Percentiles rank a stretch among this genome's conserved stretches.
Conservation (phyloP, 1,140 invertebrate genomes). For the Papilio dardanus region DNA sequence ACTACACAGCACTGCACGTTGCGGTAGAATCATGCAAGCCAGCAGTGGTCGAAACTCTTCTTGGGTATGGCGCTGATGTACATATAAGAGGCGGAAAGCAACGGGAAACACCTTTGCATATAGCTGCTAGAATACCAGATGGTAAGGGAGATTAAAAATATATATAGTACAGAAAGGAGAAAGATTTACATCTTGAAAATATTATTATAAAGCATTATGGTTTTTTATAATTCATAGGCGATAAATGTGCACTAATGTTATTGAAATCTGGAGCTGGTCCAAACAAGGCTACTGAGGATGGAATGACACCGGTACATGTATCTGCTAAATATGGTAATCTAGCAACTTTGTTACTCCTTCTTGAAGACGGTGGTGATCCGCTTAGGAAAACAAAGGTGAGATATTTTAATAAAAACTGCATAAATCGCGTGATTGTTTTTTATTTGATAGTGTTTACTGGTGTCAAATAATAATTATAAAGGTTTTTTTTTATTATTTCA, state of each 20-base stretch:
- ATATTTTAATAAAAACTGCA: not conserved
- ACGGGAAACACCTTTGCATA: conserved; percentile 97
- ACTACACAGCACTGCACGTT: conserved; percentile 99
- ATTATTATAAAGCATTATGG: not conserved
- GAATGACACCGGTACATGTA: conserved; percentile 96
- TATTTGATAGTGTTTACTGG: not conserved
- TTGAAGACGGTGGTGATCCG: conserved; percentile 96
- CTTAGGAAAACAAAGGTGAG: conserved; percentile 93
- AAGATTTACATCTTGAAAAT: not conserved
- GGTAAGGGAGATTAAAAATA: conserved; percentile 78
- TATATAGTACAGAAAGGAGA: too few species aligned
- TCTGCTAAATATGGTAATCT: conserved; percentile 95
- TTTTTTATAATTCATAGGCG: conserved; percentile 70
- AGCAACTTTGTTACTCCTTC: conserved; percentile 90
- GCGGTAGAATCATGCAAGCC: conserved; percentile 98
- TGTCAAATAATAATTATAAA: not conserved
- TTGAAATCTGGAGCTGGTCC: conserved; percentile 98
- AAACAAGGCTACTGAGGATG: conserved; percentile 95
- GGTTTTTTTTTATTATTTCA: conserved; percentile 71
- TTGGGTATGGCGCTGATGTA: conserved; percentile 98
- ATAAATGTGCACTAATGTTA: conserved; percentile 98
- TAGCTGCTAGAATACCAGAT: conserved; percentile 95
- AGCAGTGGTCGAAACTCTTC: conserved; percentile 96
- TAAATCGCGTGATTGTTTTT: not conserved
- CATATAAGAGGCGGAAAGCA: conserved; percentile 95